Evolutionary conservation across 1,140 invertebrate species (phyloP), one percentile per base, ranked within the genome.

Genomic region (Micrasema longulum): DNA sequence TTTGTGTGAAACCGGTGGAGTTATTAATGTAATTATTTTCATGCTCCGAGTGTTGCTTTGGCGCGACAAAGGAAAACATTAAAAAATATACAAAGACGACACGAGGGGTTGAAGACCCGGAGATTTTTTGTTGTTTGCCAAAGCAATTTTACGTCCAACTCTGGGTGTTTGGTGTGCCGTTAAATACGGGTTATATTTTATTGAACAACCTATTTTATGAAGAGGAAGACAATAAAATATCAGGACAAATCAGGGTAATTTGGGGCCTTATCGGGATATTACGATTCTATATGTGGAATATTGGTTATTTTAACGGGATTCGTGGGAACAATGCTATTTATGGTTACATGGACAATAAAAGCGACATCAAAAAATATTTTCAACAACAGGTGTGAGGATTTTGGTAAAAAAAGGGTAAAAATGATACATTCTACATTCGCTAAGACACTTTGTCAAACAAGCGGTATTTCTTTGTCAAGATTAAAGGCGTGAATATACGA

Each of bases 1-100:
- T 16, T 63, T 63, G 35, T 62, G 53, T 57, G 53, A 57, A 57
- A 16, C 12, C 48, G 14, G 11, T 22, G 53, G 12, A 35, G 23
- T 57, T 57, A 57, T 63, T 64, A 31, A 65, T 65, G 62, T 57
- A 66, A 72, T 72, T 72, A 72, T 72, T 72, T 72, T 72, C 71
- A 72, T 66, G 71, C 10, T 72, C 31, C 57, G 62, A 72, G 65
- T 66, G 64, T 55, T 63, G 35, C 23, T 14, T 38, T 55, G 14
- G 57, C 12, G 57, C 57, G 57, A 63, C 57, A 53, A 66, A 53
- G 14, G 41, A 63, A 45, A 45, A 26, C 36, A 57, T 35, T 14
- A 57, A 57, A 57, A 57, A 35, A 18, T 57, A 35, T 26, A 57
- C 14, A 35, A 16, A 57, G 9, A 57, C 26, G n/a, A 57, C 14